Evolutionary conservation across 2,888 invertebrate genomes (phyloP).

Genomic region (Pardosa pseudoannulata): DNA sequence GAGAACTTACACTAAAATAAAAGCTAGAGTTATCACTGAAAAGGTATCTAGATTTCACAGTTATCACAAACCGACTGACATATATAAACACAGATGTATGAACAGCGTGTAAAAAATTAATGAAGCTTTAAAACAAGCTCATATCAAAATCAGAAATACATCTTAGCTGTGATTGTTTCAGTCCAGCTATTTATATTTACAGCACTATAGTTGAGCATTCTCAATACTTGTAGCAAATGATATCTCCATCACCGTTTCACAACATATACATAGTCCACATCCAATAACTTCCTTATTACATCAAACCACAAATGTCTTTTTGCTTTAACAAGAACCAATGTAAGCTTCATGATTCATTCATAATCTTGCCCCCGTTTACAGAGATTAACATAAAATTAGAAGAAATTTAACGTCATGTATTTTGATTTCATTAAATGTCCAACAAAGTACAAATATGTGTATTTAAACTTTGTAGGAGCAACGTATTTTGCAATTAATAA

Average conservation of each 20-base stretch:
- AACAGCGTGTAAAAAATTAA: slow-evolving; percentile 70
- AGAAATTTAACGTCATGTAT: no score
- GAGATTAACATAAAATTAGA: no score
- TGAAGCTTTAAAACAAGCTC: slow-evolving; percentile 72
- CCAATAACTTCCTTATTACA: not conserved
- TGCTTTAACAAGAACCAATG: no score
- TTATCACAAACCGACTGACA: slow-evolving; percentile 41
- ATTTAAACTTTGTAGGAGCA: no score
- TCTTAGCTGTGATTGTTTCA: slow-evolving; percentile 65
- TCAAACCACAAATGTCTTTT: no score
- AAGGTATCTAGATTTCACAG: slow-evolving; percentile 9
- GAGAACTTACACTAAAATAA: no score
- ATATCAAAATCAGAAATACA: slow-evolving; percentile 47
- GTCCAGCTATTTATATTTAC: slow-evolving; percentile 48
- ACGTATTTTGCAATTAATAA: no score
- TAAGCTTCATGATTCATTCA: no score
- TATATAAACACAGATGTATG: slow-evolving; percentile 35
- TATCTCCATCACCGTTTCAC: not conserved
- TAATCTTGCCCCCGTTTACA: no score
- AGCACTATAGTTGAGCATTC: slow-evolving; percentile 54
- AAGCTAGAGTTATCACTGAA: no score
- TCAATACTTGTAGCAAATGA: slow-evolving; percentile 51
- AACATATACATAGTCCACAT: not conserved
- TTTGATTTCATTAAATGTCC: no score
- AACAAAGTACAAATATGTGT: no score